Conservation (phyloP, 2,113 vertebrate genomes). For the Daubentonia madagascariensis region DNA sequence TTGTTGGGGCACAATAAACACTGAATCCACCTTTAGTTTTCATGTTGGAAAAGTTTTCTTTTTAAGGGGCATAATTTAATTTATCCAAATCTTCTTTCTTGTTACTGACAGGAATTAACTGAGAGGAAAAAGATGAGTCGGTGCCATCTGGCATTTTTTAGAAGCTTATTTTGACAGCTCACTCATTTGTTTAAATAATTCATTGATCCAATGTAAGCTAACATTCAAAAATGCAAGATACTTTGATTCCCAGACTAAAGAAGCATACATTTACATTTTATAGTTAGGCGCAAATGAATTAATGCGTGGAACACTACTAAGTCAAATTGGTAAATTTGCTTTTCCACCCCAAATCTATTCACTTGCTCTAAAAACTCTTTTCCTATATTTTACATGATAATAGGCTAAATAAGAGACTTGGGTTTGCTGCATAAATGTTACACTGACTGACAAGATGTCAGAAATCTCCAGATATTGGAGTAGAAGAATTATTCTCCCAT, state of each 20-base stretch:
- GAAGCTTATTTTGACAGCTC: conserved; percentile 57
- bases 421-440: neutral
- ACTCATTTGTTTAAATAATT: conserved; percentile 57
- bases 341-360: neutral
- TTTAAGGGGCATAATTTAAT: conserved; percentile 36
- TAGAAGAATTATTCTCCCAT: neutral
- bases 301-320: neutral
- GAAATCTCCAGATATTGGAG: neutral
- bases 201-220: conserved; percentile 36
- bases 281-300: conserved; percentile 14
- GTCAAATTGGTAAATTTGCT: neutral
- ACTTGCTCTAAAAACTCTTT: neutral
- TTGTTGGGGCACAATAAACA: conserved; percentile 3
- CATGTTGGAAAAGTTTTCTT: neutral
- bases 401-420: neutral
- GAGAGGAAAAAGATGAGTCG: conserved; percentile 34
- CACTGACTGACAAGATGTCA: neutral
- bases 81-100: conserved; percentile 41
- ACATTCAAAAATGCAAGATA: conserved; percentile 20
- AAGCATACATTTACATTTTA: conserved; percentile 32
- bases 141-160: conserved; percentile 49
- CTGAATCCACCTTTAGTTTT: conserved; percentile 7
- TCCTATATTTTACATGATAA: neutral
- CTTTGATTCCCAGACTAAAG: conserved; percentile 36
- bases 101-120: conserved; percentile 40